A percentile compares a stretch with the other conserved stretches of the same genome.
These are phyloP conservation scores for Daubentonia madagascariensis DNA, from an alignment of 2,113 vertebrate species.

Conservation along the genomic window DNA sequence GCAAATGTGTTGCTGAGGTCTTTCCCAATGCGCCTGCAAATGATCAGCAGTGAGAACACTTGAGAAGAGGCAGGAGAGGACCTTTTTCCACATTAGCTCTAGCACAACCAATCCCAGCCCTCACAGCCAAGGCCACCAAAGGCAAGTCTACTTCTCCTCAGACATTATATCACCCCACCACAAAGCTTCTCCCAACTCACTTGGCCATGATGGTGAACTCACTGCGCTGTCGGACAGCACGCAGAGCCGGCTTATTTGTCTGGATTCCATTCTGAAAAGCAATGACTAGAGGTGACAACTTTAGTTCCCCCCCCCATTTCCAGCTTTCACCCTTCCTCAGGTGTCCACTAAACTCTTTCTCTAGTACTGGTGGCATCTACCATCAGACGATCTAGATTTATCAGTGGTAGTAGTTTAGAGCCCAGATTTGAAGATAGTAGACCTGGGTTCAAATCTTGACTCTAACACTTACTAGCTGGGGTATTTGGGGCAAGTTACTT, in stretches of 20 bases:
- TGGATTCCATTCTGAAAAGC: conserved; percentile 90
- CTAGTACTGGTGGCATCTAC: background rate
- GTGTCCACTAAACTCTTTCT: background rate
- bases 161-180: background rate
- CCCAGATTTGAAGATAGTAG: background rate
- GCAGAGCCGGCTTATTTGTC: conserved; percentile 83
- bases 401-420: background rate
- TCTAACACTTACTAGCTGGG: background rate
- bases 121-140: background rate
- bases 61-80: background rate
- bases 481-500: background rate
- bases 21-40: conserved; percentile 92
- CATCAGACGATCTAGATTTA: background rate
- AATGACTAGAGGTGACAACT: background rate
- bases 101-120: background rate
- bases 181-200: conserved; percentile 82
- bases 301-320: background rate
- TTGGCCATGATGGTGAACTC: conserved; percentile 96
- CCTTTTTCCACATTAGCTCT: background rate
- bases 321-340: background rate
- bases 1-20: conserved; percentile 96
- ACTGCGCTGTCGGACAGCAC: conserved; percentile 90
- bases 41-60: background rate
- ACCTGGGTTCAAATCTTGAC: background rate
- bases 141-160: background rate